A percentile compares a stretch with the other conserved stretches of the same genome.
Conservation (phyloP, 1,140 invertebrate genomes). For the Plutomurus gul region DNA sequence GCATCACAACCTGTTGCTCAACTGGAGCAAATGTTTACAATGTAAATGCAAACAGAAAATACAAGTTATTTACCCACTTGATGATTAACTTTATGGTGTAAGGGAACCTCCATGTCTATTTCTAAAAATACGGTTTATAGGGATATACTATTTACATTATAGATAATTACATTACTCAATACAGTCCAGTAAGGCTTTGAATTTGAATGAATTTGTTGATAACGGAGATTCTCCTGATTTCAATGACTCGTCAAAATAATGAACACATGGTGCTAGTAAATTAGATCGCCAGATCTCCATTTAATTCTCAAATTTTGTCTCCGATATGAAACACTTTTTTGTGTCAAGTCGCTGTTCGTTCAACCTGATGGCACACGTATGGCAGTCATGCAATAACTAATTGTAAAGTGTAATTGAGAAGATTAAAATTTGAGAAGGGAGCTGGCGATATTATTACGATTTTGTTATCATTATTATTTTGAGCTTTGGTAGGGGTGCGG, state of each 20-base stretch:
- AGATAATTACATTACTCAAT: no score
- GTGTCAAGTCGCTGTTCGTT: no score
- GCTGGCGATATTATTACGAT: no score
- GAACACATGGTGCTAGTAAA: constrained; percentile 28
- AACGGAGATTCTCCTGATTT: neutral
- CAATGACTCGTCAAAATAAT: constrained; percentile 4
- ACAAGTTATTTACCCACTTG: neutral
- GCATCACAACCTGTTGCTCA: neutral
- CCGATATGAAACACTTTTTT: neutral
- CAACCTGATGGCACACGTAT: no score
- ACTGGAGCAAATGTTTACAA: neutral
- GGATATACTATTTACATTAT: neutral
- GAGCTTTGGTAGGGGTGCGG: no score
- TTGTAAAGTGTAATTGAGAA: no score
- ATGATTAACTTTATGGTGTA: neutral
- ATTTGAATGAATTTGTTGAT: constrained; percentile 6
- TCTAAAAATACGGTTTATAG: neutral
- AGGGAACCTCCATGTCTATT: neutral
- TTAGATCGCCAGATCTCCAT: neutral
- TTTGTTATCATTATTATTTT: no score
- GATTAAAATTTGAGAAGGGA: no score
- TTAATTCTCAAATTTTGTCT: neutral
- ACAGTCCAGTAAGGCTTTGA: neutral
- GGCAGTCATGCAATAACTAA: no score
- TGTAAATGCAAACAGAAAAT: constrained; percentile 2